Conservation (phyloP, 2,797 vertebrate species). For the Semaprochilodus insignis region DNA sequence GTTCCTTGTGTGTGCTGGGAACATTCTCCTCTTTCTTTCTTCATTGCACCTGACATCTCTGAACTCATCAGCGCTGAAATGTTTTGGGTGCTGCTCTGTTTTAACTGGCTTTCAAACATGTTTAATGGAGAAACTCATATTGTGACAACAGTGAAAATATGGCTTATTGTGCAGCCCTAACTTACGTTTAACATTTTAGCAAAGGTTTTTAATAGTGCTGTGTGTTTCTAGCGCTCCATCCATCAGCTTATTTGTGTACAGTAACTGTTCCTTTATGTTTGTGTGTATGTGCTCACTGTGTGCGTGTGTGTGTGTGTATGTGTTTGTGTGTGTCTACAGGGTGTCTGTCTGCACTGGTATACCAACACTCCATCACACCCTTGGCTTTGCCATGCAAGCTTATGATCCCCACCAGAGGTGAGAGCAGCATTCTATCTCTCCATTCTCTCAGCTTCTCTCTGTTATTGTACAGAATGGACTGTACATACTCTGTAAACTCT, state of each 20-base stretch:
- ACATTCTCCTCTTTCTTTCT: too few species aligned
- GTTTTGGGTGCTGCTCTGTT: too few species aligned
- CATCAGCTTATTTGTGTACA: constrained; percentile 36
- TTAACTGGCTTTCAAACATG: too few species aligned
- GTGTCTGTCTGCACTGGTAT: constrained; percentile 94
- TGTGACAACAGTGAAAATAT: too few species aligned
- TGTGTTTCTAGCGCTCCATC: constrained; percentile 9
- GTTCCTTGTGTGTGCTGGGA: too few species aligned
- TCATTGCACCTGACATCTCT: too few species aligned
- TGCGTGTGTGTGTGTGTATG: constrained; percentile 40
- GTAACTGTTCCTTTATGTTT: constrained; percentile 24
- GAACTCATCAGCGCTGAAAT: too few species aligned
- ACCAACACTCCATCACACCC: constrained; percentile 97
- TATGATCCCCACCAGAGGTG: constrained; percentile 96
- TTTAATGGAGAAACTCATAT: too few species aligned
- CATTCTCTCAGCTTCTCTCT: constrained; percentile 7
- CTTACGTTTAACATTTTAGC: background rate
- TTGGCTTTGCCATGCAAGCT: constrained; percentile 96
- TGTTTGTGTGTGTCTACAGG: constrained; percentile 73
- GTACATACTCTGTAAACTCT: background rate
- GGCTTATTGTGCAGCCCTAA: too few species aligned
- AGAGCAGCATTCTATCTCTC: constrained; percentile 48
- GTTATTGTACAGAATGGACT: background rate
- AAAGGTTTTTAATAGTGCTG: background rate
- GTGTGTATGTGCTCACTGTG: constrained; percentile 14